A percentile compares a stretch with the other conserved stretches of the same genome.
Conservation (phyloP, 2,888 invertebrate genomes). For the Rhingia campestris region DNA sequence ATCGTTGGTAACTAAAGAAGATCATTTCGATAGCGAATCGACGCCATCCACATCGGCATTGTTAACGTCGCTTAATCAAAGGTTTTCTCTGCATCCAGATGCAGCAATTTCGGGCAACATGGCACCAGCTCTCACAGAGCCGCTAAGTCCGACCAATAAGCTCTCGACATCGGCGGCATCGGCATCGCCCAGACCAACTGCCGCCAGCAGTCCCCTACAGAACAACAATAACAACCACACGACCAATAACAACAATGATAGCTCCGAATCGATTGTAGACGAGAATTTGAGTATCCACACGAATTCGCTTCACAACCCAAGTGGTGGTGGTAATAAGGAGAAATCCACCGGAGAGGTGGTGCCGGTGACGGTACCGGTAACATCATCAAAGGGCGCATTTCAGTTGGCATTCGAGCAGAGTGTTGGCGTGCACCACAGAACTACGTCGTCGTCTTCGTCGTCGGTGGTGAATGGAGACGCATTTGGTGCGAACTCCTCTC, state of each 20-base stretch:
- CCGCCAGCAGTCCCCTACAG: constrained; percentile 55
- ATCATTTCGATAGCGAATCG: constrained; percentile 40
- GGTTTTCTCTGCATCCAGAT: constrained; percentile 68
- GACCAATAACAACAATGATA: constrained; percentile 77
- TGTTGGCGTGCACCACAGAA: constrained; percentile 71
- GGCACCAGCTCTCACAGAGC: constrained; percentile 96
- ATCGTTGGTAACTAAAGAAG: constrained; percentile 40
- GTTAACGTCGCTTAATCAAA: constrained; percentile 19
- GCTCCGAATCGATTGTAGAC: constrained; percentile 25
- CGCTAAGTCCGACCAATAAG: constrained; percentile 83
- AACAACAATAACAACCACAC: constrained; percentile 67
- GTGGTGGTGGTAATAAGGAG: constrained; percentile 34
- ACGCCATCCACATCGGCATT: constrained; percentile 24
- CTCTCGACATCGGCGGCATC: constrained; percentile 82
- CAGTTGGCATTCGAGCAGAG: constrained; percentile 75
- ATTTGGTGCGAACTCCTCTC: constrained; percentile 64
- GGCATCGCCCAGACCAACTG: constrained; percentile 78
- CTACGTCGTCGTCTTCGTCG: constrained; percentile 24
- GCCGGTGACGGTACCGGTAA: constrained; percentile 24
- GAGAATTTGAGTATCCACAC: constrained; percentile 36
- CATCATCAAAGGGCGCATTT: constrained; percentile 72
- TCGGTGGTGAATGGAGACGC: constrained; percentile 47
- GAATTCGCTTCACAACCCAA: constrained; percentile 32
- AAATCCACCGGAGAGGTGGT: constrained; percentile 20
- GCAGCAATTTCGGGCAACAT: constrained; percentile 84